These are phyloP conservation scores for Callipepla squamata DNA, from an alignment of 2,113 vertebrate species.

Conservation along the genomic window DNA sequence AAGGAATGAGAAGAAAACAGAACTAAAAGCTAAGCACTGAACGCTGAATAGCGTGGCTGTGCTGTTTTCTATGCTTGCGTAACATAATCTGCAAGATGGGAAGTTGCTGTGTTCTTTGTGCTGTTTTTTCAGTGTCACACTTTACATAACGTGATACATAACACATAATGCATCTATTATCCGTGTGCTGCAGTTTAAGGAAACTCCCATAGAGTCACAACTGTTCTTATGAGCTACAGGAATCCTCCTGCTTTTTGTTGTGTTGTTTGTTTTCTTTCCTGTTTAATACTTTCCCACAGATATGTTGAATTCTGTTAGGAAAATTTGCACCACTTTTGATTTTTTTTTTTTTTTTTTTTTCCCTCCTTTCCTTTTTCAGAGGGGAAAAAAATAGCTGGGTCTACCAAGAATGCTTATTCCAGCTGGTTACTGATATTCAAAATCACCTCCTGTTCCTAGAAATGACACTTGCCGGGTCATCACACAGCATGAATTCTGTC, in stretches of 20 bases:
- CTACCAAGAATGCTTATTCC: not conserved
- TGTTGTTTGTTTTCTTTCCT: not conserved
- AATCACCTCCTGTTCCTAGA: not conserved
- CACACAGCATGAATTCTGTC: not conserved
- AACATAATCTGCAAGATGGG: not conserved
- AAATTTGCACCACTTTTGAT: not conserved
- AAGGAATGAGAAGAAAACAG: not conserved
- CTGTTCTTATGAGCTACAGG: not conserved
- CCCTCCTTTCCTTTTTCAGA: not conserved
- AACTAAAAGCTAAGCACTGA: not conserved
- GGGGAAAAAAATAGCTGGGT: not conserved
- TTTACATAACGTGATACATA: not conserved
- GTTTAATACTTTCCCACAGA: not conserved
- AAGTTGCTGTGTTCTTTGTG: not conserved
- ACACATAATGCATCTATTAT: not conserved
- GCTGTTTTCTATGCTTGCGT: not conserved
- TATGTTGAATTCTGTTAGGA: not conserved
- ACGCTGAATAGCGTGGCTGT: not conserved
- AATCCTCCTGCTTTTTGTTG: not conserved
- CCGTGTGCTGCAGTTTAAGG: not conserved
- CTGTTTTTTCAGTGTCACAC: not conserved
- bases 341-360: not conserved
- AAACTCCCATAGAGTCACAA: not conserved
- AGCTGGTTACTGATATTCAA: not conserved
- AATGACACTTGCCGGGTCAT: not conserved